phyloP scores from a whole-genome alignment of 2,797 vertebrate species.

The Sparus aurata region DNA sequence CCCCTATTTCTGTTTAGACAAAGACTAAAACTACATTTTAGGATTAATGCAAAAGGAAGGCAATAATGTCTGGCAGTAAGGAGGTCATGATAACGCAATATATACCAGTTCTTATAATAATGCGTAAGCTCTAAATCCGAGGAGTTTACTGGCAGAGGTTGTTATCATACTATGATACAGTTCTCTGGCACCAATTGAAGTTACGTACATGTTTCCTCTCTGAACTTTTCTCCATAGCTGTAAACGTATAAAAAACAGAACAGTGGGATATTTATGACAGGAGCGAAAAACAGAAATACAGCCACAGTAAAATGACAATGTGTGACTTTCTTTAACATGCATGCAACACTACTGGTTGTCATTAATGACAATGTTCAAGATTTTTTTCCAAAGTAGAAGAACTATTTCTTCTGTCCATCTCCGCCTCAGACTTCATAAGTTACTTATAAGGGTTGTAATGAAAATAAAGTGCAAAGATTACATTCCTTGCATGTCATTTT shows the following conservation, averaged over 20 bases:
- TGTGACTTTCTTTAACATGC: background rate
- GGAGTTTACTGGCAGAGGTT: background rate
- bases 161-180: background rate
- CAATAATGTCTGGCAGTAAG: background rate
- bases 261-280: background rate
- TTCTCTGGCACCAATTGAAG: background rate
- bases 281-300: background rate
- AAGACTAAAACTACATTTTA: background rate
- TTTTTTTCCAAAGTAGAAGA: background rate
- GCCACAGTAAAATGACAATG: background rate
- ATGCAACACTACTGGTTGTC: background rate
- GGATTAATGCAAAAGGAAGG: background rate
- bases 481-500: conserved; percentile 42
- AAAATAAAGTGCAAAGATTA: conserved; percentile 35
- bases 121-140: background rate
- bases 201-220: background rate
- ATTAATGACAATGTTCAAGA: background rate
- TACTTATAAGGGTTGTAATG: conserved; percentile 7
- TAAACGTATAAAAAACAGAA: background rate
- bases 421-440: conserved; percentile 27
- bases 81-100: background rate
- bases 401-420: background rate
- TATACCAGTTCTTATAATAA: background rate
- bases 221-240: background rate
- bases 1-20: too few species aligned